phyloP scores from a whole-genome alignment of 2,113 vertebrate species.

The Thryonomys swinderianus region DNA sequence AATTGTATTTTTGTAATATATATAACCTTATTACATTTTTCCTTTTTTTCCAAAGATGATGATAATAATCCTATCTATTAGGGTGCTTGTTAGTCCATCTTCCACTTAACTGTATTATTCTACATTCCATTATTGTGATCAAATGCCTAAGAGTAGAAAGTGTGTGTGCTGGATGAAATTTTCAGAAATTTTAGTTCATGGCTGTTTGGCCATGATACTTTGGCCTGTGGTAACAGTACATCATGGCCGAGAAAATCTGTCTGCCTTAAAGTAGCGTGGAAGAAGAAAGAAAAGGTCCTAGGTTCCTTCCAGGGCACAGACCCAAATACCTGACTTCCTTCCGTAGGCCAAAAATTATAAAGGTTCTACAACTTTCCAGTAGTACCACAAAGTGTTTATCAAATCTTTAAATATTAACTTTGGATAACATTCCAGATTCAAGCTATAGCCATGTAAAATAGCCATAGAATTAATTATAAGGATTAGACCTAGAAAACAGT shows the following conservation, averaged over 20 bases:
- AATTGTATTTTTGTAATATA: neutral
- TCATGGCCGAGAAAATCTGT: neutral
- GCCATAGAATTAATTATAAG: neutral
- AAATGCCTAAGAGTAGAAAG: neutral
- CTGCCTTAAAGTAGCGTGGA: neutral
- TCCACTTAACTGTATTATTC: neutral
- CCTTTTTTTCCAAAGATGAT: neutral
- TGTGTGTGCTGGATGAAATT: neutral
- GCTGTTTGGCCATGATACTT: neutral
- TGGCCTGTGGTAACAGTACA: neutral
- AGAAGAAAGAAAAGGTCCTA: neutral
- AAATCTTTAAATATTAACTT: neutral
- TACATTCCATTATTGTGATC: neutral
- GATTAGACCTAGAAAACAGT: neutral
- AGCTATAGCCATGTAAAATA: neutral
- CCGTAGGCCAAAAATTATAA: no score
- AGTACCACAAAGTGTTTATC: neutral
- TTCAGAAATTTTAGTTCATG: neutral
- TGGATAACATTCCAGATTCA: neutral
- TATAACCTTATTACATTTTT: neutral
- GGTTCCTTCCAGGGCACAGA: neutral
- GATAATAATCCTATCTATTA: neutral
- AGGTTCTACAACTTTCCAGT: neutral
- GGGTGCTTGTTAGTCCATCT: neutral
- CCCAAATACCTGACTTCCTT: neutral